Evolutionary conservation across 2,888 invertebrate genomes (phyloP).

Genomic region (Aspidiotus destructor): DNA sequence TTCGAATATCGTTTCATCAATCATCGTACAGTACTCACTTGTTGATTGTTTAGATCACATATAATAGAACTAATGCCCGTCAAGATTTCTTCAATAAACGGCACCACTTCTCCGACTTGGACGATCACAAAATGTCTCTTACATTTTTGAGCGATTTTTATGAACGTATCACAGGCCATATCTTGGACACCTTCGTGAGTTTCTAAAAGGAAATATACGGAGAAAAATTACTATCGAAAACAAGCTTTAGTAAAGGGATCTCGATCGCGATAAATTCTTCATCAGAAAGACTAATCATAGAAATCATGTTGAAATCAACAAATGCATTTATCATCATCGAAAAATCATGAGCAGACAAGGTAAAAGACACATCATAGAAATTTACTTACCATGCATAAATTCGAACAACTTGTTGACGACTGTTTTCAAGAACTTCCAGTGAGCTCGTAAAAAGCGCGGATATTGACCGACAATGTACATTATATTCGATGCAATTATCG

Average conservation of each 20-base stretch:
- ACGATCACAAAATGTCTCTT: slow-evolving; percentile 93
- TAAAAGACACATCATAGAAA: neutral
- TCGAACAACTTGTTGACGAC: slow-evolving; percentile 99
- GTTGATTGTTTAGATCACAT: slow-evolving; percentile 96
- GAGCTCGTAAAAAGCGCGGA: slow-evolving; percentile 94
- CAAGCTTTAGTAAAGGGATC: neutral
- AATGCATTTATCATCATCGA: slow-evolving; percentile 23
- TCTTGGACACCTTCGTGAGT: slow-evolving; percentile 99
- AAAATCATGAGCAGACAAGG: neutral
- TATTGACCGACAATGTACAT: slow-evolving; percentile 99
- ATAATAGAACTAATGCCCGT: slow-evolving; percentile 93
- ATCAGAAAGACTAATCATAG: slow-evolving; percentile 31
- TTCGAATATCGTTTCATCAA: too few relatives aligned
- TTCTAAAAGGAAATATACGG: slow-evolving; percentile 49
- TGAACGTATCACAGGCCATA: slow-evolving; percentile 99
- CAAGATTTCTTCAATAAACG: slow-evolving; percentile 98
- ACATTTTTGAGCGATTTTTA: slow-evolving; percentile 98
- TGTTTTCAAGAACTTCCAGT: slow-evolving; percentile 99
- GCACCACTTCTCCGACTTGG: slow-evolving; percentile 90
- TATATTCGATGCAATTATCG: slow-evolving; percentile 98
- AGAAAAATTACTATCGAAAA: neutral
- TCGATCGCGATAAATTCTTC: neutral
- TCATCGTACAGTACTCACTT: slow-evolving; percentile 50
- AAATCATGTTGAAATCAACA: slow-evolving; percentile 29
- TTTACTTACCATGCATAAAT: slow-evolving; percentile 79